Percentiles rank a stretch among this genome's conserved stretches.
Evolutionary conservation across 2,888 invertebrate genomes (phyloP).

Genomic region (Drosophila paranaensis): DNA sequence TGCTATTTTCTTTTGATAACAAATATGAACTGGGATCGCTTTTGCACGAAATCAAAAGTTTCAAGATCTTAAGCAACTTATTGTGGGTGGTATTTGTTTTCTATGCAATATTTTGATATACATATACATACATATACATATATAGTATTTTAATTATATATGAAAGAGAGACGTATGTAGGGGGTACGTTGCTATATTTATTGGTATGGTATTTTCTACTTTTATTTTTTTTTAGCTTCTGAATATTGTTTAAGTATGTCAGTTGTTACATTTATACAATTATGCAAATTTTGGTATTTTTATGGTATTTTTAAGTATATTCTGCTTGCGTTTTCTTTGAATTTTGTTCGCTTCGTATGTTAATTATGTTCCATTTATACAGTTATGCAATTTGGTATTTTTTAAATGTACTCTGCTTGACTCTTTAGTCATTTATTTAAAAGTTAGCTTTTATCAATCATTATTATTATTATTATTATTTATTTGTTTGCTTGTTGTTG

Average conservation of each 20-base stretch:
- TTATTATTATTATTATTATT: conserved; percentile 24
- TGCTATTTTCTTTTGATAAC: conserved; percentile 45
- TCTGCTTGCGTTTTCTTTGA: conserved; percentile 13
- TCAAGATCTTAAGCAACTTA: conserved; percentile 14
- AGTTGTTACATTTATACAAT: conserved; percentile 70
- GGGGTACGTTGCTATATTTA: conserved; percentile 71
- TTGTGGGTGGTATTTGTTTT: conserved; percentile 8
- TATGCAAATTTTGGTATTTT: conserved; percentile 37
- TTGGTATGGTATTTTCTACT: conserved; percentile 43
- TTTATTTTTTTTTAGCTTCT: conserved; percentile 45
- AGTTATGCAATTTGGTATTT: conserved; percentile 47
- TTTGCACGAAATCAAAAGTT: conserved; percentile 40
- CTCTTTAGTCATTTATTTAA: conserved; percentile 29
- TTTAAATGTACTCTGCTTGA: conserved; percentile 5
- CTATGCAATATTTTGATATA: conserved; percentile 29
- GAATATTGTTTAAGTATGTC: conserved; percentile 43
- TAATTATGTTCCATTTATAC: conserved; percentile 48
- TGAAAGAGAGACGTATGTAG: conserved; percentile 73
- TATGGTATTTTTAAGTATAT: conserved; percentile 6
- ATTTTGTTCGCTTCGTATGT: conserved; percentile 24
- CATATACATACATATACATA: conserved; percentile 22
- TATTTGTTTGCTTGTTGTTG: conserved; percentile 47
- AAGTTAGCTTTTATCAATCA: conserved; percentile 19
- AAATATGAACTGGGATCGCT: conserved; percentile 26
- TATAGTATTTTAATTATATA: conserved; percentile 11